Base-by-base conservation (phyloP, 2,113 vertebrate genomes). In the Myrmecobius fasciatus region DNA sequence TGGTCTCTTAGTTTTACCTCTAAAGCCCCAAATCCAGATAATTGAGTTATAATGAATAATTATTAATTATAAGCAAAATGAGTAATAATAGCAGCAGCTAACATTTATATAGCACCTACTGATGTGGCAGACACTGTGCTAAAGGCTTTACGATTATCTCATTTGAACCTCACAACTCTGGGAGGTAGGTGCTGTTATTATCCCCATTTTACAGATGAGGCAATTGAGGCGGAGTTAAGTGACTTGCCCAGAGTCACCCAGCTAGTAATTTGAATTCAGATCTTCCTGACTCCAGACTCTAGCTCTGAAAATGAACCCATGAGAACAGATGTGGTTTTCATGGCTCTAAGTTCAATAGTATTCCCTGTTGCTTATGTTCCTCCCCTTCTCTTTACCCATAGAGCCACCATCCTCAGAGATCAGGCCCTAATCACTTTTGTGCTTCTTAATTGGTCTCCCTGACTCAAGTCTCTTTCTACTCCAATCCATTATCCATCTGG, bases 281-380 rank as follows among this genome's bases (percentile, higher is more conserved):
- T 24, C 67, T 83, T 43, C n/a, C n/a, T 8, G 20, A 43, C n/a
- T 83, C n/a, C n/a, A 43, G 36, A 43, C 97, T 98, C 98, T 97
- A 97, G 96, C 98, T 98, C 97, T 96, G 97, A 98, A 98, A 98
- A 97, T 97, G 97, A 97, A 97, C 97, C 98, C 98, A 97, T 96
- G 98, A 98, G 98, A 96, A 98, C 98, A 98, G 97, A 98, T 98
- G 97, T 98, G 97, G 91, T 98, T 98, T 98, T 97, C 98, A 96
- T 97, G 97, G 96, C 97, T 98, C 96, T 97, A 97, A 98, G 97
- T 94, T 97, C 0, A 93, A 96, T 98, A 96, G 97, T 98, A 98
- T 98, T 98, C 7, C 36, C n/a, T 83, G n/a, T 8, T 20, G 31
- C n/a, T 75, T 75, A 36, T 75, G 36, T 75, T 75, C 5, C 14